phyloP scores from a whole-genome alignment of 2,797 vertebrate species.

The Sebastes itinus region DNA sequence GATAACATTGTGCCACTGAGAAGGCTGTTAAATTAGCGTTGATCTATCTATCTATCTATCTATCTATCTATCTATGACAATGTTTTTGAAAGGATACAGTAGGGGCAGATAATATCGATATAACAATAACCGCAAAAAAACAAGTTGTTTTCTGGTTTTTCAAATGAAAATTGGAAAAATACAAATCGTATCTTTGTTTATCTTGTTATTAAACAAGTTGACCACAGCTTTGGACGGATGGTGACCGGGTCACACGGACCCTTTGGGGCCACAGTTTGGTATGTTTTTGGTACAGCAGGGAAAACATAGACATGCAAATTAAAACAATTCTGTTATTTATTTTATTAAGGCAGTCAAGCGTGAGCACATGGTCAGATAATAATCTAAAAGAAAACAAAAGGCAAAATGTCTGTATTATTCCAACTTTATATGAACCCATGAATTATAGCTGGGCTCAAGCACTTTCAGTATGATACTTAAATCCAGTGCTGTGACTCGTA shows the following conservation, averaged over 20 bases:
- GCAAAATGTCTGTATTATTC: background rate
- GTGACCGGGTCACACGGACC: background rate
- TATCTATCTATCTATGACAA: background rate
- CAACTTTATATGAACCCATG: background rate
- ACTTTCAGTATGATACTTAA: background rate
- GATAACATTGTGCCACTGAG: no score
- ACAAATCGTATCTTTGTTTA: background rate
- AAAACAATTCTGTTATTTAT: background rate
- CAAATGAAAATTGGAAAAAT: fast-evolving
- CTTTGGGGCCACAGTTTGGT: background rate
- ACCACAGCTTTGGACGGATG: background rate
- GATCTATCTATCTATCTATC: background rate
- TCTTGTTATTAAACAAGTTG: background rate
- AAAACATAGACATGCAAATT: background rate
- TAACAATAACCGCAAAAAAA: background rate
- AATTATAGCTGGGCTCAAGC: background rate
- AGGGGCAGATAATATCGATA: no score
- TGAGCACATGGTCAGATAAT: background rate
- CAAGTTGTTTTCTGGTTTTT: fast-evolving
- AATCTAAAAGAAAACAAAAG: background rate
- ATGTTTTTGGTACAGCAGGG: background rate
- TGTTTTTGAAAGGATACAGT: no score
- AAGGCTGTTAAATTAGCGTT: background rate
- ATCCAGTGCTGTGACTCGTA: background rate
- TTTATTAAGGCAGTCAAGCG: background rate